Evolutionary conservation across 2,797 vertebrate genomes (phyloP), one percentile per base, ranked within the genome.

Genomic region (Pithecia hirsuta): DNA sequence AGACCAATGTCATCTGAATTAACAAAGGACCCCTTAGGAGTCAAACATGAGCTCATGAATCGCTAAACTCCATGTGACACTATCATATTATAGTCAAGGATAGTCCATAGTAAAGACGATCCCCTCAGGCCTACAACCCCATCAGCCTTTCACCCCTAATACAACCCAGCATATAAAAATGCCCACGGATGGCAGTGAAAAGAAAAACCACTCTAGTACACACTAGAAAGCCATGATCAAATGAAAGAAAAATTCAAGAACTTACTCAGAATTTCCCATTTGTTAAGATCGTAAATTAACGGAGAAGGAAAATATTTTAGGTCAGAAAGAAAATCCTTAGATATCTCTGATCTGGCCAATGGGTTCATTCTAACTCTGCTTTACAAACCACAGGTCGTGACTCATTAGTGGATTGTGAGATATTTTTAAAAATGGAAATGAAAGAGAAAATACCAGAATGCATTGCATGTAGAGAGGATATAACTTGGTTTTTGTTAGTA

Each of bases 201-300:
- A 78, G 44, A 64, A 67, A 70, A 90, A 78, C n/a, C 26, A 9
- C 36, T 72, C 44, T 26, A 28, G 24, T 82, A 36, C 15, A 94
- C 33, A 85, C 13, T 24, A 33, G 82, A 91, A 85, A 72, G 11
- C 36, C 72, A 2, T 30, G 17, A 84, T 87, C 33, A 30, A 72
- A 48, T 92, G 64, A 91, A 52, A 96, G 83, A 93, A 84, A 93
- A 85, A 64, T 76, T 85, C 7, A 86, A 92, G 57, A 89, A 59
- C 12, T 91, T 78, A 48, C 74, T 97, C 64, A 89, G 91, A 72
- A 95, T 89, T 93, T 92, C 26, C 10, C 67, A 36, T 85, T 78
- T 93, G 41, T 59, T 85, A 86, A 93, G 79, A 76, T 28, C 22
- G 93, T 88, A 88, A 94, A 91, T 91, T 79, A 80, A 84, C 33